A percentile compares a stretch with the other conserved stretches of the same genome.
phyloP scores from a whole-genome alignment of 2,888 invertebrate species.

The Leptinotarsa juncta region DNA sequence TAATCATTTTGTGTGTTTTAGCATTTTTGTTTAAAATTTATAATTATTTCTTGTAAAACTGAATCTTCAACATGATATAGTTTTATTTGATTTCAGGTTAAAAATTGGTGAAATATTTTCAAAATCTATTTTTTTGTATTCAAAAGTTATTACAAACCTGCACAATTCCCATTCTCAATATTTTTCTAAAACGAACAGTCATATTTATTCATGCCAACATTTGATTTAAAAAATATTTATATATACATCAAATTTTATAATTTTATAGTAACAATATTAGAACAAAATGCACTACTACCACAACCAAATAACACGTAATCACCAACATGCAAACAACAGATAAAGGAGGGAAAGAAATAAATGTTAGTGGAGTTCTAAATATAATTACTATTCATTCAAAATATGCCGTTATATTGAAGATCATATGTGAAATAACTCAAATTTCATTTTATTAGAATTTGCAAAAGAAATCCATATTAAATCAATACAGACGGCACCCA shows the following conservation, averaged over 20 bases:
- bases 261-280: slow-evolving; percentile 32
- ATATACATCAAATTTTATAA: slow-evolving; percentile 1
- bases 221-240: slow-evolving; percentile 21
- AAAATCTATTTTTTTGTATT: background rate
- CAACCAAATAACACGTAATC: slow-evolving; percentile 28
- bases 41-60: no score
- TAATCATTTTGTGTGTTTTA: no score
- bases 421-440: background rate
- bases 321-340: slow-evolving; percentile 28
- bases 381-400: slow-evolving; percentile 1
- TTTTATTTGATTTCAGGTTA: no score
- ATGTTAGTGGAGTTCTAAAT: background rate
- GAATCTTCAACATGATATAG: no score
- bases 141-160: background rate
- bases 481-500: slow-evolving; percentile 7
- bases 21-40: no score
- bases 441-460: background rate
- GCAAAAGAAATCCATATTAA: background rate
- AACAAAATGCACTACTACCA: slow-evolving; percentile 34
- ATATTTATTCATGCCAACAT: slow-evolving; percentile 6
- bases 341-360: background rate
- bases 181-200: background rate
- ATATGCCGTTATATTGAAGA: slow-evolving; percentile 13
- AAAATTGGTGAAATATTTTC: no score
- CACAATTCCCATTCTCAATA: slow-evolving; percentile 4